phyloP scores from a whole-genome alignment of 2,113 vertebrate species.

The Redunca redunca region DNA sequence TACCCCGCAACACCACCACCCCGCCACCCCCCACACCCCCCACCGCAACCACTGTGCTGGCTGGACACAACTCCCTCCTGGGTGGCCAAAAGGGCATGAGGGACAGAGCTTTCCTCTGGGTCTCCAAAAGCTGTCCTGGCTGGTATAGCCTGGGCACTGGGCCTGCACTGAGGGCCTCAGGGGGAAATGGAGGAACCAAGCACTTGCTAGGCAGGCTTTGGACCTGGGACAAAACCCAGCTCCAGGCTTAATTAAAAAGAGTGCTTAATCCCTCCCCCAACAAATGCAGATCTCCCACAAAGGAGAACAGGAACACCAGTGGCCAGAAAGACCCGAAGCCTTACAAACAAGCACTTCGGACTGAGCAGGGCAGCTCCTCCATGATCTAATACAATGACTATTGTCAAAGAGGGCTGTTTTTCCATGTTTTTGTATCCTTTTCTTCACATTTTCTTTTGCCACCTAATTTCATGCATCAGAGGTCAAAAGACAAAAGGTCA shows the following conservation, averaged over 20 bases:
- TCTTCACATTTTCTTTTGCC: conserved; percentile 72
- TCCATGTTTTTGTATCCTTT: conserved; percentile 72
- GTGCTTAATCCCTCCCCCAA: not conserved
- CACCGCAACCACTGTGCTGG: not conserved
- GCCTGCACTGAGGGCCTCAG: not conserved
- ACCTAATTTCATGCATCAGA: conserved; percentile 64
- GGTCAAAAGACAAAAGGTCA: conserved; percentile 72
- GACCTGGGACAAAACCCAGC: conserved; percentile 9
- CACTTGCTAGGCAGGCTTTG: not conserved
- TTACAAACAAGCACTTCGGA: conserved; percentile 26
- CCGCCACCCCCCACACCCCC: too few relatives aligned
- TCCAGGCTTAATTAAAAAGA: conserved; percentile 5
- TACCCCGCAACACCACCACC: too few relatives aligned
- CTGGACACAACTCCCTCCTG: not conserved
- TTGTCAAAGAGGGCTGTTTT: conserved; percentile 43
- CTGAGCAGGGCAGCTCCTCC: not conserved
- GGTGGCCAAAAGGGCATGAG: not conserved
- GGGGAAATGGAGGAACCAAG: conserved; percentile 45
- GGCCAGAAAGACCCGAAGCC: conserved; percentile 40
- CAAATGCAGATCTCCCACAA: conserved; percentile 30
- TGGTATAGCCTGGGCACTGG: not conserved
- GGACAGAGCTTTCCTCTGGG: not conserved
- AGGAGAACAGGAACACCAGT: conserved; percentile 12
- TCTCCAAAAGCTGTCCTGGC: not conserved
- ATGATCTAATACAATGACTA: conserved; percentile 47